phyloP scores from a whole-genome alignment of 2,113 vertebrate genomes.

The Indri indri region DNA sequence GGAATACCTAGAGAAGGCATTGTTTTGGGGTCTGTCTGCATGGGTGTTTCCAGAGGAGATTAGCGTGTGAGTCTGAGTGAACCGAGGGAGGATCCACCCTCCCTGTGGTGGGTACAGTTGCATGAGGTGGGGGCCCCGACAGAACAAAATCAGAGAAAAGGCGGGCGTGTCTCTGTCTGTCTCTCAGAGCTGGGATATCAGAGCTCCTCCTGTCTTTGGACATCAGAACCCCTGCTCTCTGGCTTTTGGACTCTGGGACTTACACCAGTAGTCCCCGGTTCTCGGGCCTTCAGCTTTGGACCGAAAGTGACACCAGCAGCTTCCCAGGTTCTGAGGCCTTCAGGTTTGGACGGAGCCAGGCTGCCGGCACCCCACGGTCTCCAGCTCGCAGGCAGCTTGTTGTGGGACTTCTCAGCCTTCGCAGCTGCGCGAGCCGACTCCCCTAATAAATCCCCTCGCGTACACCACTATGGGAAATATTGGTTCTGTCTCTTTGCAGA shows the following conservation, averaged over 20 bases:
- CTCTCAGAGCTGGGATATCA: neutral
- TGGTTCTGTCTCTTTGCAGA: neutral
- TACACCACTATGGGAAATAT: too few species aligned
- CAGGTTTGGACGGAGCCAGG: neutral
- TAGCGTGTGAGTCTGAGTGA: neutral
- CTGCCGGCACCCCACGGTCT: neutral
- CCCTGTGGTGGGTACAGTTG: neutral
- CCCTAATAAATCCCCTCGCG: neutral
- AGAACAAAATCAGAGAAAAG: neutral
- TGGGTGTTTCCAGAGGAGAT: neutral
- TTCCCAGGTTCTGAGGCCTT: neutral
- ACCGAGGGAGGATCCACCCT: neutral
- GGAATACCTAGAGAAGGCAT: neutral
- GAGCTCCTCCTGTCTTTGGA: neutral
- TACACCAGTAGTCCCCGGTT: neutral
- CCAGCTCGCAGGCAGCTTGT: neutral
- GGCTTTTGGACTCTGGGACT: neutral
- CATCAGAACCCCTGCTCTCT: neutral
- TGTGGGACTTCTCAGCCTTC: neutral
- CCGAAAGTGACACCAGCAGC: neutral
- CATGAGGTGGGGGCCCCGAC: neutral
- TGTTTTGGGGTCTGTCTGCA: neutral
- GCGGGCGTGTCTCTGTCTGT: neutral
- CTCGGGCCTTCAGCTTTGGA: neutral
- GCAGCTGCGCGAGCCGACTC: neutral